Evolutionary conservation across 2,113 vertebrate genomes (phyloP).

Genomic region (Delphinapterus leucas): DNA sequence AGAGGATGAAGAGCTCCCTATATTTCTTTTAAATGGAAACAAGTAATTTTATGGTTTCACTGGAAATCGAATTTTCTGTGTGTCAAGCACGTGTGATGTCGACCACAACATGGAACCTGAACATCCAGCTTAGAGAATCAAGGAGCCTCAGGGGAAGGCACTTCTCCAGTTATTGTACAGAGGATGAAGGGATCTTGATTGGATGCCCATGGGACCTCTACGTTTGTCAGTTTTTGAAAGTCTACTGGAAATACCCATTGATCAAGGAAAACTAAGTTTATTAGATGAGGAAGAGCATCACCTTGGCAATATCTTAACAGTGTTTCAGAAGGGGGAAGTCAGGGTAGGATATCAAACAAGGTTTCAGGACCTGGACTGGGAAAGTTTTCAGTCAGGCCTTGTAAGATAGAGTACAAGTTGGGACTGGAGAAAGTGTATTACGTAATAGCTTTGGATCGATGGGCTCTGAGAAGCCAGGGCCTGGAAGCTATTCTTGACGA

Average conservation of each 20-base stretch:
- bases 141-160: neutral
- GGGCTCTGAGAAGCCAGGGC: neutral
- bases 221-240: neutral
- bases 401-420: neutral
- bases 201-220: neutral
- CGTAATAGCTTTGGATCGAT: neutral
- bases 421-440: neutral
- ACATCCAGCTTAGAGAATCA: neutral
- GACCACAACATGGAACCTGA: neutral
- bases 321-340: neutral
- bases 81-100: neutral
- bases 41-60: neutral
- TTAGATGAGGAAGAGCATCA: neutral
- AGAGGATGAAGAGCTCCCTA: neutral
- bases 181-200: neutral
- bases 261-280: neutral
- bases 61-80: neutral
- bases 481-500: neutral
- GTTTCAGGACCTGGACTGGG: neutral
- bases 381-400: neutral
- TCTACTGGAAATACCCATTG: neutral
- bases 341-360: neutral
- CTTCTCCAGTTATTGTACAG: neutral
- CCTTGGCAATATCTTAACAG: neutral
- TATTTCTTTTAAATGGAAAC: neutral